Conservation (phyloP, 1,140 invertebrate species). For the Lasioglossum albipes region DNA sequence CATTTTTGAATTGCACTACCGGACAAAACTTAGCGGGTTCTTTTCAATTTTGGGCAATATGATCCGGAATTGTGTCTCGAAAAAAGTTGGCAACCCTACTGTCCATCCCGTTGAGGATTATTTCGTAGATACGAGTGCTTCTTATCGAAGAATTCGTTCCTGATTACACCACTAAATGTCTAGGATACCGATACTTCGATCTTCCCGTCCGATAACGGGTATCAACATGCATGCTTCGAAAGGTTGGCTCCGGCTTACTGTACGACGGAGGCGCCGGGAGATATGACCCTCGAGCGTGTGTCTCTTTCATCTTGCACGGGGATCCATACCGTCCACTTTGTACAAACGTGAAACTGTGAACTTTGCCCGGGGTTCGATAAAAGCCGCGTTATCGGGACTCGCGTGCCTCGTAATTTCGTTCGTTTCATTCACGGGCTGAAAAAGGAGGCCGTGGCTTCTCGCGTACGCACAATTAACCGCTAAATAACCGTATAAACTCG, state of each 20-base stretch:
- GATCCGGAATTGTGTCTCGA: too few relatives aligned
- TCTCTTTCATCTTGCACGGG: slow-evolving; percentile 32
- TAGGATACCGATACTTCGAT: neutral
- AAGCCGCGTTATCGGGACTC: slow-evolving; percentile 40
- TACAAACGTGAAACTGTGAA: slow-evolving; percentile 51
- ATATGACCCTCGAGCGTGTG: neutral
- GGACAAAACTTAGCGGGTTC: too few relatives aligned
- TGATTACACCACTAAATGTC: too few relatives aligned
- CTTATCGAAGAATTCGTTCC: too few relatives aligned
- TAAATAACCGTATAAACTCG: neutral
- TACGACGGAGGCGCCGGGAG: neutral
- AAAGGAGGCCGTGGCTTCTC: neutral
- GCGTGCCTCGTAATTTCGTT: slow-evolving; percentile 31
- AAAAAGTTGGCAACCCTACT: too few relatives aligned
- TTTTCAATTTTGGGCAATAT: too few relatives aligned
- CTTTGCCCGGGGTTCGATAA: slow-evolving; percentile 59
- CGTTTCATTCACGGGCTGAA: neutral
- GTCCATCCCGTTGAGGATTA: too few relatives aligned
- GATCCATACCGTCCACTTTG: slow-evolving; percentile 13
- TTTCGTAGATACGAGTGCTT: too few relatives aligned
- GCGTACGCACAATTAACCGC: too few relatives aligned
- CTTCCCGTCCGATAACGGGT: neutral
- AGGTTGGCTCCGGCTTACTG: slow-evolving; percentile 8
- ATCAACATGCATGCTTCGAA: neutral
- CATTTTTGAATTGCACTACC: too few relatives aligned